A percentile compares a stretch with the other conserved stretches of the same genome.
These are phyloP conservation scores for Listronotus oregonensis DNA, from an alignment of 1,140 invertebrate species.

Conservation along the genomic window DNA sequence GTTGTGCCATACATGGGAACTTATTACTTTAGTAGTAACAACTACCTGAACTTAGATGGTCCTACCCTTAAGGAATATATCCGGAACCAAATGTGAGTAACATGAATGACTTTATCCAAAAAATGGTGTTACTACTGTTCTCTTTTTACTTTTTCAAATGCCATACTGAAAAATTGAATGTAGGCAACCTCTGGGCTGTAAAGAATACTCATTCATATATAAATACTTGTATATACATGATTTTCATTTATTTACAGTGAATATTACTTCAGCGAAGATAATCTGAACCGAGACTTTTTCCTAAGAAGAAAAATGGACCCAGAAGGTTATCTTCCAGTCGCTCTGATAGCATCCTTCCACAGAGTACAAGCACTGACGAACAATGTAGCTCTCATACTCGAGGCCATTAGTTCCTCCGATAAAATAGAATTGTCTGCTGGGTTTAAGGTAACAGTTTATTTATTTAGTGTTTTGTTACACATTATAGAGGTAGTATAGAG, in stretches of 20 bases:
- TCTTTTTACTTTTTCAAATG: background rate
- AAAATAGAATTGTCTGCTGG: constrained; percentile 80
- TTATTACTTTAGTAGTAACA: constrained; percentile 62
- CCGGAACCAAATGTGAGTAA: constrained; percentile 81
- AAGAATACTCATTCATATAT: background rate
- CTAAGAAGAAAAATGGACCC: constrained; percentile 94
- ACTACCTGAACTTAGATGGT: constrained; percentile 61
- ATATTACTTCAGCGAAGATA: constrained; percentile 99
- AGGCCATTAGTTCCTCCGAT: constrained; percentile 80
- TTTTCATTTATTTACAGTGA: constrained; percentile 72
- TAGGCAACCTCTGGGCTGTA: no score
- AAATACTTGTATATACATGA: background rate
- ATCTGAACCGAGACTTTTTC: constrained; percentile 95
- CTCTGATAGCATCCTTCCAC: constrained; percentile 94
- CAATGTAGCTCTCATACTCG: constrained; percentile 81
- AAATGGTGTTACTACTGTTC: background rate
- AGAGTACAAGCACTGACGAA: constrained; percentile 86
- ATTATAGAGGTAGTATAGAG: no score
- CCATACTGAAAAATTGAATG: background rate
- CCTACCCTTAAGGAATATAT: constrained; percentile 75
- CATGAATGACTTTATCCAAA: background rate
- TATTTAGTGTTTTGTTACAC: no score
- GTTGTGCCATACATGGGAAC: constrained; percentile 70
- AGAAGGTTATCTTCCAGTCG: constrained; percentile 91
- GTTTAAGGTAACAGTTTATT: constrained; percentile 69